phyloP scores from a whole-genome alignment of 2,888 invertebrate genomes.

The Galerucella calmariensis region DNA sequence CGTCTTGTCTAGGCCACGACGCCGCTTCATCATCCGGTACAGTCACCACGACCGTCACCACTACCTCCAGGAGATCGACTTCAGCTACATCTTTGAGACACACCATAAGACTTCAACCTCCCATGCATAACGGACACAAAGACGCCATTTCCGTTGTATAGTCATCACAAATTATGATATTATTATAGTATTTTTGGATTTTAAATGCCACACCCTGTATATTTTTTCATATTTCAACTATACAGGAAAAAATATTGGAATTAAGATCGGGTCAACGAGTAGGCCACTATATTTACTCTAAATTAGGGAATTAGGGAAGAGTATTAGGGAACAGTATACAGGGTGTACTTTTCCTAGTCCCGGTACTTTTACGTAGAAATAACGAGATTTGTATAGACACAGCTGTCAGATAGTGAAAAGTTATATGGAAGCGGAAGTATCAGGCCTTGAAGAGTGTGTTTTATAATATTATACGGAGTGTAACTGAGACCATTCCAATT shows the following conservation, averaged over 20 bases:
- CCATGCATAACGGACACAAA: conserved; percentile 57
- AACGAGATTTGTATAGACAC: too few relatives aligned
- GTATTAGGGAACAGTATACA: too few relatives aligned
- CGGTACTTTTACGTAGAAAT: too few relatives aligned
- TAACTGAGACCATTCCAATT: not conserved
- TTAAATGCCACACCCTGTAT: not conserved
- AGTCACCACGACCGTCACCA: conserved; percentile 61
- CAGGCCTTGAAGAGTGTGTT: too few relatives aligned
- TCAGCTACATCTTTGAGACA: conserved; percentile 60
- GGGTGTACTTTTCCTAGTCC: too few relatives aligned
- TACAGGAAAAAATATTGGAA: too few relatives aligned
- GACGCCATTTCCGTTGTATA: conserved; percentile 63
- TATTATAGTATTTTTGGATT: not conserved
- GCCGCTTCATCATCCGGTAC: conserved; percentile 55
- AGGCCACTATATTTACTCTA: too few relatives aligned
- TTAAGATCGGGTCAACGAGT: too few relatives aligned
- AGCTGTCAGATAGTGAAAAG: too few relatives aligned
- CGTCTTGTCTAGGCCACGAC: conserved; percentile 59
- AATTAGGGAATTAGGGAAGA: too few relatives aligned
- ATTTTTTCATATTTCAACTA: too few relatives aligned
- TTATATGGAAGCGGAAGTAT: too few relatives aligned
- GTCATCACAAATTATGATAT: conserved; percentile 26
- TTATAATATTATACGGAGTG: not conserved
- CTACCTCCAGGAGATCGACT: conserved; percentile 60
- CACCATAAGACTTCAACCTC: conserved; percentile 61